Evolutionary conservation across 2,888 invertebrate genomes (phyloP), one percentile per base, ranked within the genome.

Genomic region (Leuctra nigra): DNA sequence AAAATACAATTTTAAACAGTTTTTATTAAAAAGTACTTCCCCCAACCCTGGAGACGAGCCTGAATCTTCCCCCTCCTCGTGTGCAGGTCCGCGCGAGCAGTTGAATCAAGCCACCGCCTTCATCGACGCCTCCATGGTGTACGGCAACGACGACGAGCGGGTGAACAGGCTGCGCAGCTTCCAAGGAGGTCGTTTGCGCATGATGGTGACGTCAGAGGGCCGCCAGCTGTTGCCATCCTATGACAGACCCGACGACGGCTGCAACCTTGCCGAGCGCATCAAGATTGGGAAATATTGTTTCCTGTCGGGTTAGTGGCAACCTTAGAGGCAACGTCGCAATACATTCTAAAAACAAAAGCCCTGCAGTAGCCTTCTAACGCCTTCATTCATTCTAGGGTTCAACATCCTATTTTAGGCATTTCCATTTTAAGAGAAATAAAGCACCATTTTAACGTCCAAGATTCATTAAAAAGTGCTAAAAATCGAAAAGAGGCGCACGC

Each of bases 71-170:
- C 38, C 6, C 14, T 38, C 4, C 14, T 38, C 29, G 46, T 20
- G 23, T 24, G 13, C 66, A 81, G 82, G 90, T 13, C 84, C 87
- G 1, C 76, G 93, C 4, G 83, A 94, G 66, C 94, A 93, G 67
- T 69, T 92, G 55, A 91, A 89, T 72, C 92, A 92, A 73, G 88
- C 86, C 0, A 84, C 89, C 0, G 78, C 91, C 0, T 94, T 82
- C 70, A 81, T 95, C 16, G 95, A 95, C 69, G 93, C 80, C 0
- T 92, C 92, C 0, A 80, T 80, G 1, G 81, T 94, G 11, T 94
- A 94, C 67, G 90, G 93, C 0, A 80, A 79, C 53, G 75, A 76
- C 1, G 73, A 75, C 2, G 68, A 71, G 4, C 72, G 67, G 23
- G 60, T 79, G 1, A 48, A 48, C 18, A 35, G 58, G 29, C 58